Evolutionary conservation across 2,113 vertebrate species (phyloP).

Genomic region (Oncorhynchus tshawytscha): DNA sequence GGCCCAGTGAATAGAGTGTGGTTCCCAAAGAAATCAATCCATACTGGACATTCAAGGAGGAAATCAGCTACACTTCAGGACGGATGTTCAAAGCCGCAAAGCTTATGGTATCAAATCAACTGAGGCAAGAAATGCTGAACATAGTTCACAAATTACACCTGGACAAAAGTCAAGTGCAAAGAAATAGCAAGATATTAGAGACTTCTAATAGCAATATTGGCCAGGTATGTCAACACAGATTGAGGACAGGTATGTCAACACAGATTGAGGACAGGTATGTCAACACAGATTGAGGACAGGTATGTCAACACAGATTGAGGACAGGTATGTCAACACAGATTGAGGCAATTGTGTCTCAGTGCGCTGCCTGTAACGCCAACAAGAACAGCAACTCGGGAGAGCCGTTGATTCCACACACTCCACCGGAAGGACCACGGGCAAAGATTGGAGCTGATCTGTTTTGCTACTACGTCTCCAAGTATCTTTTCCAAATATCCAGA

Average conservation of each 20-base stretch:
- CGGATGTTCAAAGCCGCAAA: neutral
- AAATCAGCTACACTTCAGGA: neutral
- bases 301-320: too few relatives aligned
- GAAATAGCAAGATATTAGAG: conserved; percentile 21
- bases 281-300: neutral
- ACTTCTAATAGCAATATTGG: too few relatives aligned
- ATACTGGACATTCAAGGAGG: conserved; percentile 9
- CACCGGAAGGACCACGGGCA: neutral
- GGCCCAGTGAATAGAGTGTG: neutral
- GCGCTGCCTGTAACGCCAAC: neutral
- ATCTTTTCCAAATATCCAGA: conserved; percentile 7
- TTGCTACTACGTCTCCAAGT: too few relatives aligned
- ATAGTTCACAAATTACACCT: conserved; percentile 21
- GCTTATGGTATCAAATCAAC: conserved; percentile 6
- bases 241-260: neutral
- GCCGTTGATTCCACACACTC: neutral
- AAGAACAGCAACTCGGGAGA: conserved; percentile 3
- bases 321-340: neutral
- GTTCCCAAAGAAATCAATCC: neutral
- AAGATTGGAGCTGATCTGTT: too few relatives aligned
- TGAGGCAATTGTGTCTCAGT: neutral
- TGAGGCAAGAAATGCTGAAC: conserved; percentile 8
- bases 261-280: neutral
- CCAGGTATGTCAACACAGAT: neutral
- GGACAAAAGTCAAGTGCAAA: conserved; percentile 11